These are phyloP conservation scores for Ctenicera cuprea DNA, from an alignment of 2,888 invertebrate species.

Conservation along the genomic window DNA sequence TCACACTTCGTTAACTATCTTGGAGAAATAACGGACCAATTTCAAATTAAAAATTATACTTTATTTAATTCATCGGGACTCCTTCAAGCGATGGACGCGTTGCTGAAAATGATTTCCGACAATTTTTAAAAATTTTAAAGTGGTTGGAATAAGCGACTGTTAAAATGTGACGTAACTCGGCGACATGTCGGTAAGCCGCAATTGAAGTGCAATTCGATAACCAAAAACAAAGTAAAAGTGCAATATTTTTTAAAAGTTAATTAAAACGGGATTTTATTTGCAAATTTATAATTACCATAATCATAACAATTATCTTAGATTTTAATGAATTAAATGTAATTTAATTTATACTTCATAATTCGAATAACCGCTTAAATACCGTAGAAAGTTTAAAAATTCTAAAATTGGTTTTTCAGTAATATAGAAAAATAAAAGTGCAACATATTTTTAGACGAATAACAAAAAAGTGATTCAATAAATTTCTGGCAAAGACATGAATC, in stretches of 20 bases:
- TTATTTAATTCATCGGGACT: neutral
- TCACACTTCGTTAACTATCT: neutral
- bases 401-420: too few relatives aligned
- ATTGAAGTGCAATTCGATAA: conserved; percentile 24
- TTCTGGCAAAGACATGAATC: too few relatives aligned
- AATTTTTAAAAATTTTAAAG: conserved; percentile 50
- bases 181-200: conserved; percentile 2
- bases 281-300: neutral
- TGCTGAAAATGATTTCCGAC: conserved; percentile 48
- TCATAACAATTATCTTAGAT: neutral
- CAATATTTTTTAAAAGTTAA: conserved; percentile 5
- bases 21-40: conserved; percentile 5
- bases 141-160: neutral
- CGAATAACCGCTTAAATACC: neutral
- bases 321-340: conserved; percentile 4
- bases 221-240: conserved; percentile 23
- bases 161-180: conserved; percentile 1
- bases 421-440: too few relatives aligned
- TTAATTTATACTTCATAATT: neutral
- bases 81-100: conserved; percentile 47
- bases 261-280: neutral
- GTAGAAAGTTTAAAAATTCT: too few relatives aligned
- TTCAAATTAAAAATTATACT: conserved; percentile 17
- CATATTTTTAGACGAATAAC: too few relatives aligned
- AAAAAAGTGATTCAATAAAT: too few relatives aligned